Evolutionary conservation across 1,140 invertebrate species (phyloP).

Genomic region (Eumeta japonica): DNA sequence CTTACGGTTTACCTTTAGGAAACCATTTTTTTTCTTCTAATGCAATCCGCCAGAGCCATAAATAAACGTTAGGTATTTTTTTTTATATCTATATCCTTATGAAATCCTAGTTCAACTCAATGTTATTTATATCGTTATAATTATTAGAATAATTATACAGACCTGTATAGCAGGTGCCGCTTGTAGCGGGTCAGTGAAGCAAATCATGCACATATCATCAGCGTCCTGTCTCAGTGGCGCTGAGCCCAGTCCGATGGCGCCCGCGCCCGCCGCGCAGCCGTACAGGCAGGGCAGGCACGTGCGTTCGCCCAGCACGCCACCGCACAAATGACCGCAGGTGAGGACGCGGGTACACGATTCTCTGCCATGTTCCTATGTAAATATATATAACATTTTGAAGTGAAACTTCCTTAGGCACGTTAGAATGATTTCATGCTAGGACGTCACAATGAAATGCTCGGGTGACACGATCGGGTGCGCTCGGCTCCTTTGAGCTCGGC

Average conservation of each 20-base stretch:
- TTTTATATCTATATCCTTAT: too few species aligned
- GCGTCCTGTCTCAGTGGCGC: conserved; percentile 84
- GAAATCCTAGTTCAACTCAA: too few species aligned
- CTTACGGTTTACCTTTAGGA: too few species aligned
- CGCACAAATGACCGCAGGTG: conserved; percentile 88
- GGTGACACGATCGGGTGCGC: too few species aligned
- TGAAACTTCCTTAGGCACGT: too few species aligned
- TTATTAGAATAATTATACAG: not conserved
- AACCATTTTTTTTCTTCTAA: too few species aligned
- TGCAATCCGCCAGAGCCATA: too few species aligned
- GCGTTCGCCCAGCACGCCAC: conserved; percentile 82
- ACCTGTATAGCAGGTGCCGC: conserved; percentile 92
- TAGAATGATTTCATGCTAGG: too few species aligned
- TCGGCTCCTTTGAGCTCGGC: too few species aligned
- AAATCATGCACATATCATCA: conserved; percentile 99
- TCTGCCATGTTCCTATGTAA: conserved; percentile 73
- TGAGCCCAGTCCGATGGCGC: conserved; percentile 48
- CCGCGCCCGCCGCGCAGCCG: conserved; percentile 67
- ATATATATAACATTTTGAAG: not conserved
- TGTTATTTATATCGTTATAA: not conserved
- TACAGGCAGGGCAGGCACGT: conserved; percentile 87
- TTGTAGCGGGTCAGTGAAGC: conserved; percentile 93
- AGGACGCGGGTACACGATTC: conserved; percentile 83
- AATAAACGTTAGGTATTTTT: not conserved
- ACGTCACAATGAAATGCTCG: too few species aligned